Conservation (phyloP, 1,140 invertebrate species). For the Propsilocerus akamusi region DNA sequence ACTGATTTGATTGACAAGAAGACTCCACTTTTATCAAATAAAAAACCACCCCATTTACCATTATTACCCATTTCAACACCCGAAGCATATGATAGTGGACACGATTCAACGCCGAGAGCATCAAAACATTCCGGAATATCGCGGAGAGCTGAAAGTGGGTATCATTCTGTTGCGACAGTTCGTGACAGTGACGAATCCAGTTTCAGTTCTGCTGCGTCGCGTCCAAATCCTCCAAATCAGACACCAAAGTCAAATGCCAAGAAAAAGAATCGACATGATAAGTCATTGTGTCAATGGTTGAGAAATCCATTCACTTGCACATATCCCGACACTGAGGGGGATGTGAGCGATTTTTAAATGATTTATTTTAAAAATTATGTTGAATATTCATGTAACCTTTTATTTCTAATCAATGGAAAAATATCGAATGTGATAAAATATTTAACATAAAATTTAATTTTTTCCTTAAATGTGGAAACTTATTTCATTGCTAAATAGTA, state of each 20-base stretch:
- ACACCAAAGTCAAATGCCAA: conserved; percentile 25
- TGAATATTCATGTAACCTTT: too few relatives aligned
- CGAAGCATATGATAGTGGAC: conserved; percentile 62
- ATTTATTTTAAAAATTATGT: too few relatives aligned
- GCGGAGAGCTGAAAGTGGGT: conserved; percentile 62
- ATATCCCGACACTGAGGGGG: conserved; percentile 43
- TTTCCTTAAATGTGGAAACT: too few relatives aligned
- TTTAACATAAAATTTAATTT: too few relatives aligned
- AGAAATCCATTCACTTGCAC: conserved; percentile 49
- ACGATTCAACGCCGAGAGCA: conserved; percentile 57
- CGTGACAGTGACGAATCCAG: conserved; percentile 72
- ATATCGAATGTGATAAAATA: too few relatives aligned
- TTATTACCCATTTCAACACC: conserved; percentile 23
- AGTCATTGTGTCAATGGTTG: conserved; percentile 40
- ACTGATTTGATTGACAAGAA: conserved; percentile 34
- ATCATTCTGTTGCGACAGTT: conserved; percentile 58
- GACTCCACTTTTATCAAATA: conserved; percentile 29
- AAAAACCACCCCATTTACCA: conserved; percentile 18
- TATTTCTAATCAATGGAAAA: too few relatives aligned
- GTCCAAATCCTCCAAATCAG: conserved; percentile 17
- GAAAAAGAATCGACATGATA: conserved; percentile 34
- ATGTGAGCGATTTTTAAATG: conserved; percentile 38
- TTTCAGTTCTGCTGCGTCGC: conserved; percentile 49
- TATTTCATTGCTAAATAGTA: too few relatives aligned
- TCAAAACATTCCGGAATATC: conserved; percentile 58